These are phyloP conservation scores for Pandemis cinnamomeana DNA, from an alignment of 2,888 invertebrate genomes.

Conservation along the genomic window DNA sequence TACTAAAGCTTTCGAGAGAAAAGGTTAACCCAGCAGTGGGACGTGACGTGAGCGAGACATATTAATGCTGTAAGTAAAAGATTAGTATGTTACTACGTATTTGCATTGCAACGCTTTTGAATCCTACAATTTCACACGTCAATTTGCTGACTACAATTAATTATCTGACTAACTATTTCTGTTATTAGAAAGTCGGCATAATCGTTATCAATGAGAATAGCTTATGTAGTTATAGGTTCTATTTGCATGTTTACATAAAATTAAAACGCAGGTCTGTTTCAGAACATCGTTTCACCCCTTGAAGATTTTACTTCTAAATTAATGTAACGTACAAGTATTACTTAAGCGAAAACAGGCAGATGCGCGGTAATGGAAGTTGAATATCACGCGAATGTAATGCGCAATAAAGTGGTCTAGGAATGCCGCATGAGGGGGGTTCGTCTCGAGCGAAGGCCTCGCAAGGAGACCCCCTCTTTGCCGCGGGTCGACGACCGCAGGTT, in stretches of 20 bases:
- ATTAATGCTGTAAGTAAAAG: too few species aligned
- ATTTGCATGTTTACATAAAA: neutral
- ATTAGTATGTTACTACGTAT: too few species aligned
- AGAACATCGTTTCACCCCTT: neutral
- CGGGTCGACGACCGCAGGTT: conserved; percentile 65
- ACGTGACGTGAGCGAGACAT: too few species aligned
- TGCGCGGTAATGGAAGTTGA: conserved; percentile 49
- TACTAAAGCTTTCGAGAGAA: too few species aligned
- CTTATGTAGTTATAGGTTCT: neutral
- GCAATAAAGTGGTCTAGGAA: conserved; percentile 59
- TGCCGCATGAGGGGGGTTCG: conserved; percentile 50
- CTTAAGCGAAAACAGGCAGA: conserved; percentile 29
- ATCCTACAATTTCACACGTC: too few species aligned
- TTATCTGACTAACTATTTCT: neutral
- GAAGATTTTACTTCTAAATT: conserved; percentile 13
- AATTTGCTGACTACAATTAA: too few species aligned
- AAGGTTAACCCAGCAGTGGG: too few species aligned
- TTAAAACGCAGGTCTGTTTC: neutral
- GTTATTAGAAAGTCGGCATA: neutral
- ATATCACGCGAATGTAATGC: conserved; percentile 52
- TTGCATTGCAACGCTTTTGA: too few species aligned
- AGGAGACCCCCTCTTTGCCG: conserved; percentile 27
- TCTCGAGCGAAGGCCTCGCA: conserved; percentile 40
- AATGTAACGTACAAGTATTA: conserved; percentile 15
- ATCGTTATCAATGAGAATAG: neutral